A percentile compares a stretch with the other conserved stretches of the same genome.
Conservation (phyloP, 2,888 invertebrate genomes). For the Xanthorhoe spadicearia region DNA sequence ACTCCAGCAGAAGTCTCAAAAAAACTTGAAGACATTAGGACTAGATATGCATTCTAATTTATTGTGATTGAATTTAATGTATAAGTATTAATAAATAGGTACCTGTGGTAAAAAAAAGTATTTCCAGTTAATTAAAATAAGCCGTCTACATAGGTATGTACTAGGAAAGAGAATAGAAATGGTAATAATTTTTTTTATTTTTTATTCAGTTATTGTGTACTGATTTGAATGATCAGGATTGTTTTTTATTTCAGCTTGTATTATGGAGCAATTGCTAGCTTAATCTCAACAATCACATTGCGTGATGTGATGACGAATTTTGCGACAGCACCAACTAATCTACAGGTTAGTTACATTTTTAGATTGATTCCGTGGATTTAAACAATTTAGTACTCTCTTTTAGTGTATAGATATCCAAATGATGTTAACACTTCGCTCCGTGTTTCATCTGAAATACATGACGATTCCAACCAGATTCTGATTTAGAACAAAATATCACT, state of each 20-base stretch:
- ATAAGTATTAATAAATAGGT: conserved; percentile 38
- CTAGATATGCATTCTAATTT: conserved; percentile 98
- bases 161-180: not conserved
- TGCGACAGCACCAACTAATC: not conserved
- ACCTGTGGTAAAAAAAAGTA: conserved; percentile 20
- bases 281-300: not conserved
- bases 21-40: conserved; percentile 99
- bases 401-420: not conserved
- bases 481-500: not conserved
- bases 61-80: conserved; percentile 36
- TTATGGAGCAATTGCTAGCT: not conserved
- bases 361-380: too few species aligned
- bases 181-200: not conserved
- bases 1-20: conserved; percentile 99
- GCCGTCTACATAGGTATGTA: not conserved
- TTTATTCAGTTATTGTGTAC: not conserved
- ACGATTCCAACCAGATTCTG: conserved; percentile 4
- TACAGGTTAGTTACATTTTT: not conserved
- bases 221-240: not conserved
- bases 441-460: conserved; percentile 5
- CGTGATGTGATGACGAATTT: not conserved
- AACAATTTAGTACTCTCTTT: not conserved
- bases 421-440: conserved; percentile 1
- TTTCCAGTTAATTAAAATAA: not conserved
- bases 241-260: not conserved